Evolutionary conservation across 35 echinoderm and acorn worm genomes (phyloP).

Genomic region (Anneissia japonica): DNA sequence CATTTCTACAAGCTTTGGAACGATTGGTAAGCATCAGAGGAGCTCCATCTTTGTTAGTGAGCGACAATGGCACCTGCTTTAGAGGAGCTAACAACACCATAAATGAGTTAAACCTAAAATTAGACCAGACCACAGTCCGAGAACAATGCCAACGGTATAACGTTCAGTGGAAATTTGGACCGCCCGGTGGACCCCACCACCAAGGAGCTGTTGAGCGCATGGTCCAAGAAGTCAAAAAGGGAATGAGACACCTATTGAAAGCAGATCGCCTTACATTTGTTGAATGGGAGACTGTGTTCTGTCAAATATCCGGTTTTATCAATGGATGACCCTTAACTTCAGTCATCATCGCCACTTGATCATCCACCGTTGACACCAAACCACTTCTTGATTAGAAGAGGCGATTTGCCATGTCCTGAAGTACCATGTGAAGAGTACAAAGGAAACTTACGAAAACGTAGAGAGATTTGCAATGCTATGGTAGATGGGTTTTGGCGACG

Average conservation of each 20-base stretch:
- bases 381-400: conserved; percentile 78
- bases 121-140: conserved; percentile 49
- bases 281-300: conserved; percentile 75
- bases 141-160: conserved; percentile 43
- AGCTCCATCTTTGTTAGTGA: conserved; percentile 44
- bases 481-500: conserved; percentile 54
- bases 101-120: conserved; percentile 54
- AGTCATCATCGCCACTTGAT: conserved; percentile 35
- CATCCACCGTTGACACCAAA: conserved; percentile 67
- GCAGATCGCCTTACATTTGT: conserved; percentile 53
- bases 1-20: conserved; percentile 67
- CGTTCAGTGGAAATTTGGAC: conserved; percentile 70
- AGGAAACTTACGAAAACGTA: conserved; percentile 37
- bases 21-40: conserved; percentile 66
- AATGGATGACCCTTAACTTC: conserved; percentile 54
- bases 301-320: conserved; percentile 58
- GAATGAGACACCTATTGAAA: conserved; percentile 4
- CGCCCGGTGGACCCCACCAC: conserved; percentile 60
- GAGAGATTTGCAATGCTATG: conserved; percentile 71
- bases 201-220: conserved; percentile 60
- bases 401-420: conserved; percentile 55
- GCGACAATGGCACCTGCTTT: conserved; percentile 70
- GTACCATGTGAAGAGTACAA: conserved; percentile 40
- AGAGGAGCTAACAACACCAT: conserved; percentile 53
- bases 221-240: conserved; percentile 72